Evolutionary conservation across 2,888 invertebrate genomes (phyloP), one percentile per base, ranked within the genome.

Genomic region (Mantis religiosa): DNA sequence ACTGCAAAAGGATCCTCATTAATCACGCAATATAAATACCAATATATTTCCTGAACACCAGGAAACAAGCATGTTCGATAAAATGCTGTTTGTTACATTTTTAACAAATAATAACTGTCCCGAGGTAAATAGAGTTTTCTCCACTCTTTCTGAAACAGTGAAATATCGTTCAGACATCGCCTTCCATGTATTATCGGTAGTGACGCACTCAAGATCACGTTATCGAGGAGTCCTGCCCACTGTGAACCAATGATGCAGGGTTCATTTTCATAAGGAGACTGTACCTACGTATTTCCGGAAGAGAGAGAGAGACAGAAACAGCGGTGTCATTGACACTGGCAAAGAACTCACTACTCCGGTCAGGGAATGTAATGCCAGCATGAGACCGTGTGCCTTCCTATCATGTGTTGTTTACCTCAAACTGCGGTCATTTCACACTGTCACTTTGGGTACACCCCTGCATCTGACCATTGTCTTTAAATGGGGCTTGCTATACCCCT

Each of bases 241-340:
- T 20, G 20, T 71, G 25, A 71, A 20, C 54, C 54, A 71, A 71
- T 71, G 54, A 71, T 71, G 54, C 25, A 20, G 54, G 54, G 54
- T 71, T 83, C 28, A 28, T 83, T 30, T 30, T 84, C 30, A 41
- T 30, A n/a, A n/a, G 30, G 14, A 41, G 41, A n/a, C 28, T 12
- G 84, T 41, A 84, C 15, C 14, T 41, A 28, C n/a, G 41, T 30
- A 28, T 28, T 47, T 54, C 47, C 47, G 85, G 54, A 28, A 47
- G 85, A 85, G 85, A 85, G 85, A 85, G 85, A 47, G 85, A 85
- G 41, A 85, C 34, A 84, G 30, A 84, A 54, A 85, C 47, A 85
- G 85, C 47, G 85, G 54, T 71, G 54, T 71, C 54, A 71, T 71
- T 71, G 54, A 71, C 54, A 71, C 54, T 71, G 25, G 54, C 54